These are phyloP conservation scores for Epinotia demarniana DNA, from an alignment of 2,888 invertebrate species.

Conservation along the genomic window DNA sequence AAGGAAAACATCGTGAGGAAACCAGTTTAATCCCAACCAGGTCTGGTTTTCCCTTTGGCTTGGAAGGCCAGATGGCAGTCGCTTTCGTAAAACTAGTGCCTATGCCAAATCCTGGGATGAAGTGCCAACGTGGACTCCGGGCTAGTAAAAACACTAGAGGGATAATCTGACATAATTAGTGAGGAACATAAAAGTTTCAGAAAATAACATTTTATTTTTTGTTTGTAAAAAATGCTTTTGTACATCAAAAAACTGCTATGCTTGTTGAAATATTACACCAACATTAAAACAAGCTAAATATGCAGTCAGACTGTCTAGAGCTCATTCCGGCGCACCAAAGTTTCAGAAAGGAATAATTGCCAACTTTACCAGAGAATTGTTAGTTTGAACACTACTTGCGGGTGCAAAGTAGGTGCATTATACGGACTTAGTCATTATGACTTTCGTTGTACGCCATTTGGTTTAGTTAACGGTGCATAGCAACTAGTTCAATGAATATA, in stretches of 20 bases:
- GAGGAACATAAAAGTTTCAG: no score
- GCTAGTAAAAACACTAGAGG: no score
- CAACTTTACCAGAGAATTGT: constrained; percentile 37
- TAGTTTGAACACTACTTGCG: constrained; percentile 29
- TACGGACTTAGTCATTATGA: constrained; percentile 21
- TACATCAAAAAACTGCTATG: background rate
- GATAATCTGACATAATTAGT: no score
- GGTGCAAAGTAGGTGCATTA: constrained; percentile 32
- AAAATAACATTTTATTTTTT: no score
- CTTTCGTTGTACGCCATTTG: constrained; percentile 26
- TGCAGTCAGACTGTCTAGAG: constrained; percentile 16
- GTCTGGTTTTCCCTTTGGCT: no score
- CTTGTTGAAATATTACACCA: background rate
- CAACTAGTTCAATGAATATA: constrained; percentile 36
- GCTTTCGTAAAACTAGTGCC: no score
- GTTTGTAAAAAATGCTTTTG: background rate
- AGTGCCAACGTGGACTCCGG: no score
- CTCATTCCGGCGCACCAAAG: constrained; percentile 36
- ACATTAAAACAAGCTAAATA: constrained; percentile 23
- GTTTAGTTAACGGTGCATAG: constrained; percentile 16
- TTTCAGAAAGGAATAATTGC: constrained; percentile 43
- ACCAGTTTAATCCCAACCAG: no score
- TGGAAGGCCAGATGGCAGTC: no score
- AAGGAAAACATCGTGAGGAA: no score
- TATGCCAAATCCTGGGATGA: no score